These are phyloP conservation scores for Peromyscus nudipes DNA, from an alignment of 2,797 vertebrate species.

Conservation along the genomic window DNA sequence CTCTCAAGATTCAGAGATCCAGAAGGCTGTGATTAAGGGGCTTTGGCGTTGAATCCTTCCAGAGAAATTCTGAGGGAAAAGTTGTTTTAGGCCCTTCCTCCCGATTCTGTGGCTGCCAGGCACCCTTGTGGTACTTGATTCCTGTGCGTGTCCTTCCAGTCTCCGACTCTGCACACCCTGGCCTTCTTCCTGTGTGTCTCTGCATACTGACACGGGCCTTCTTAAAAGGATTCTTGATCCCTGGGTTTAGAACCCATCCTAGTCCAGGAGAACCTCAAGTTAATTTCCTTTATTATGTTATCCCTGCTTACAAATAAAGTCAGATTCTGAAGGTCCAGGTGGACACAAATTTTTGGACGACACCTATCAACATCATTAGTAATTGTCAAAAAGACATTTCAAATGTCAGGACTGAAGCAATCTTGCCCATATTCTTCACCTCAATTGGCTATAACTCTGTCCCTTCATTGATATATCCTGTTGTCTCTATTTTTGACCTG, in stretches of 20 bases:
- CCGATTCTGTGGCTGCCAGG: neutral
- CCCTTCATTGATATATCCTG: neutral
- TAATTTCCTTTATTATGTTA: neutral
- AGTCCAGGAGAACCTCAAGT: neutral
- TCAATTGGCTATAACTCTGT: neutral
- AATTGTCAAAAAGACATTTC: neutral
- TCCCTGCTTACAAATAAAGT: neutral
- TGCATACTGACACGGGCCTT: neutral
- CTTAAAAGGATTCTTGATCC: neutral
- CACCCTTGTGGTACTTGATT: neutral
- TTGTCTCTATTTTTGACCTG: neutral
- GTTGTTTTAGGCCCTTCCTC: neutral
- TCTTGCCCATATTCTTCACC: neutral
- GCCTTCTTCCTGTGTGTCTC: neutral
- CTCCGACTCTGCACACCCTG: neutral
- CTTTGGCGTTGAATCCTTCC: neutral
- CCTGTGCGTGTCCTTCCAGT: accelerated
- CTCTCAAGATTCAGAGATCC: neutral
- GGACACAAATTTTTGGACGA: neutral
- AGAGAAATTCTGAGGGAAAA: neutral
- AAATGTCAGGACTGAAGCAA: neutral
- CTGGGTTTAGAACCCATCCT: neutral
- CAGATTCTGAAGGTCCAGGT: neutral
- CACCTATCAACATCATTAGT: neutral
- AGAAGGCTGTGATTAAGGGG: neutral